Evolutionary conservation across 2,797 vertebrate genomes (phyloP), one percentile per base, ranked within the genome.

Genomic region (Oreochromis mossambicus): DNA sequence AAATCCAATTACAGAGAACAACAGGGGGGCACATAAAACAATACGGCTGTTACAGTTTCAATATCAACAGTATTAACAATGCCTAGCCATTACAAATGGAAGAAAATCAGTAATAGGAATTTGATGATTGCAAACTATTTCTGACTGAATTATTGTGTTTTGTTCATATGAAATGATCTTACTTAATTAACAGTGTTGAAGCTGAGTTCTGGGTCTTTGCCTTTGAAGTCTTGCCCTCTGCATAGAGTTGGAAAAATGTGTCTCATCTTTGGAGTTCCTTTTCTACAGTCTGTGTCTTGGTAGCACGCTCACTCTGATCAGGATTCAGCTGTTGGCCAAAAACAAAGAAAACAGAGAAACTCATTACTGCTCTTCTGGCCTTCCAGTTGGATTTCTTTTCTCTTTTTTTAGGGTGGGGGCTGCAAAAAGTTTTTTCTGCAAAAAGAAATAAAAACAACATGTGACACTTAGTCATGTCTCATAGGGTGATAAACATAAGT

Each of bases 261-360:
- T 85, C 85, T 92, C 86, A 66, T 90, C 87, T 83, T 68, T 81
- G 81, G 79, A 17, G 81, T 79, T 87, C 48, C 82, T 79, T 88
- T 81, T 78, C 79, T 78, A 73, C 15, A 68, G 83, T 86, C 86
- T 66, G 84, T 66, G 90, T 63, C 80, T 81, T 17, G 43, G 87
- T 89, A 82, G 83, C 85, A 76, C 29, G 7, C 73, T 90, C 77
- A 77, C 85, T 93, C 84, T 89, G 86, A 92, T 94, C 91, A 91
- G 58, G 78, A 94, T 87, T 94, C 91, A 90, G 94, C 94, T 94
- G 85, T 90, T 91, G 94, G 93, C 87, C 87, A 89, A 89, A 93
- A 94, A 91, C 84, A 91, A 92, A 91, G 87, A 92, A 94, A 91
- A 93, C 50, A 86, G 63, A 87, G 82, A 89, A 92, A 92, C 89